A percentile compares a stretch with the other conserved stretches of the same genome.
Conservation (phyloP, 2,888 invertebrate species). For the Eretmocerus hayati region DNA sequence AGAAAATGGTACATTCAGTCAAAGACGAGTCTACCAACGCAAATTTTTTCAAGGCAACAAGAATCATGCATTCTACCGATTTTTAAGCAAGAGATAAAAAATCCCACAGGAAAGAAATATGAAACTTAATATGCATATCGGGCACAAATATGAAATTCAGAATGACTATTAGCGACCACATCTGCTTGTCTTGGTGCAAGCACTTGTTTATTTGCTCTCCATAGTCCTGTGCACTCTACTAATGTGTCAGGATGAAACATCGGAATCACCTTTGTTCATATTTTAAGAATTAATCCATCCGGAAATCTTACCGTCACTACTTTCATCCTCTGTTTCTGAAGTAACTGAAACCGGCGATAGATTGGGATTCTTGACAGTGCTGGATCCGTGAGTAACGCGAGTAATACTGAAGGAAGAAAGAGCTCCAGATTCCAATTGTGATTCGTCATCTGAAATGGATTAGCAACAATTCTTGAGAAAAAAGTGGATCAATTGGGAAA, state of each 20-base stretch:
- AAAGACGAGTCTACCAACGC: too few species aligned
- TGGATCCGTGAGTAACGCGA: conserved; percentile 51
- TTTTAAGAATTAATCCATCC: background rate
- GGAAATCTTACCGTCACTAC: conserved; percentile 62
- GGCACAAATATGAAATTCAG: conserved; percentile 47
- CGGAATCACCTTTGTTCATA: background rate
- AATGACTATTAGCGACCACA: conserved; percentile 86
- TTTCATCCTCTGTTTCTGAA: conserved; percentile 74
- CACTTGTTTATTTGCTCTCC: conserved; percentile 87
- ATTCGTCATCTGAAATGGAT: conserved; percentile 66
- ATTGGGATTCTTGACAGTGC: conserved; percentile 53
- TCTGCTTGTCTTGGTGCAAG: conserved; percentile 85
- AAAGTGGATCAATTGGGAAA: too few species aligned
- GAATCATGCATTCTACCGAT: conserved; percentile 8
- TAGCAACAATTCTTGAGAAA: background rate
- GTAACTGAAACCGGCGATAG: conserved; percentile 61
- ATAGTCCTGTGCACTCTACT: conserved; percentile 78
- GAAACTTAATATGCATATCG: background rate
- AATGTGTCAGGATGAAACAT: conserved; percentile 8
- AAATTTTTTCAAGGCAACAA: conserved; percentile 25
- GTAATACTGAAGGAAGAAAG: conserved; percentile 64
- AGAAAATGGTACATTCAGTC: conserved; percentile 9
- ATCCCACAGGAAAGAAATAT: conserved; percentile 6
- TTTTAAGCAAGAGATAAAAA: background rate
- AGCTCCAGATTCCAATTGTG: conserved; percentile 79